Evolutionary conservation across 2,888 invertebrate species (phyloP).

Genomic region (Lasius platythorax): DNA sequence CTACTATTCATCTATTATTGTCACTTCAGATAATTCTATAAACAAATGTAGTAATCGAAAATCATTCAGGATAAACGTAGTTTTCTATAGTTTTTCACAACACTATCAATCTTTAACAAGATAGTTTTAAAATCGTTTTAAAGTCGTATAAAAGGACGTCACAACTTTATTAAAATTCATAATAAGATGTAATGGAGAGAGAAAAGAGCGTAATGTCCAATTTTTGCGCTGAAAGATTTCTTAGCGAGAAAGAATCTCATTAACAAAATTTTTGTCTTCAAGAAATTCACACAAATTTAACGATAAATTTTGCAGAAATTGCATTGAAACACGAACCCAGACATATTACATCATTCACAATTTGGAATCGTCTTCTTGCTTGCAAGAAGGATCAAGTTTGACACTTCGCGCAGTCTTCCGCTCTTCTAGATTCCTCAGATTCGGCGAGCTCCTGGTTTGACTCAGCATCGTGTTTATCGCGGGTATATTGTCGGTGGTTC

Average conservation of each 20-base stretch:
- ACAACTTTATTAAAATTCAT: neutral
- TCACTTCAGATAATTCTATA: neutral
- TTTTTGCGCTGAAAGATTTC: neutral
- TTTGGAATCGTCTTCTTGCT: constrained; percentile 14
- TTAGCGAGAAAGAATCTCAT: neutral
- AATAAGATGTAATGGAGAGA: no score
- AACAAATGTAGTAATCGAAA: neutral
- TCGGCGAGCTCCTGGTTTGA: constrained; percentile 74
- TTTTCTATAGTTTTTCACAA: neutral
- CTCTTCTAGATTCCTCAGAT: constrained; percentile 65
- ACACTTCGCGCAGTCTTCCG: neutral
- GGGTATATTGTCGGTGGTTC: constrained; percentile 76
- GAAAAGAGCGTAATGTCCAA: neutral
- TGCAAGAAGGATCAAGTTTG: neutral
- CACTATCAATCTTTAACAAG: neutral
- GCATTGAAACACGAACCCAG: neutral
- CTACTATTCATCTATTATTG: neutral
- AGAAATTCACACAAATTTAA: neutral
- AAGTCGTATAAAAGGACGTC: neutral
- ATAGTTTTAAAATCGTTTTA: neutral
- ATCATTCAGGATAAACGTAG: neutral
- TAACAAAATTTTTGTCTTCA: neutral
- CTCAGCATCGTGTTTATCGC: constrained; percentile 69
- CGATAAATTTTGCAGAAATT: neutral
- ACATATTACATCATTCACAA: constrained; percentile 26